A percentile compares a stretch with the other conserved stretches of the same genome.
These are phyloP conservation scores for Chiridota heheva DNA, from an alignment of 35 echinoderm and acorn worm genomes.

Conservation along the genomic window DNA sequence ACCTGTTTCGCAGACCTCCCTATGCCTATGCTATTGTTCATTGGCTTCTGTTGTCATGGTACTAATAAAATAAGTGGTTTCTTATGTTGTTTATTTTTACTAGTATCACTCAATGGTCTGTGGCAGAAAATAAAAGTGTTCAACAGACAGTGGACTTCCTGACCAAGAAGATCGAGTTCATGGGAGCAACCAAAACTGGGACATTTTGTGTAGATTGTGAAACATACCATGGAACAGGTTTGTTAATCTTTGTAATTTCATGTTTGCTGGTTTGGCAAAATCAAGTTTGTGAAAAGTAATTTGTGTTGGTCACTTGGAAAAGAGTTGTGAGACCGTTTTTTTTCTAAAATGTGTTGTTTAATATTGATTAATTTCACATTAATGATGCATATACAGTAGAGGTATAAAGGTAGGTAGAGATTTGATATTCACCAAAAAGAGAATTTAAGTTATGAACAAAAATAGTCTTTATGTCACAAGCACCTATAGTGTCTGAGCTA, in stretches of 20 bases:
- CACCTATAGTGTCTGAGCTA: too few relatives aligned
- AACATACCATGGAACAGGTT: constrained; percentile 76
- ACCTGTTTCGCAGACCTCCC: too few relatives aligned
- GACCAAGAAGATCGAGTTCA: constrained; percentile 70
- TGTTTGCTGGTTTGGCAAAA: not conserved
- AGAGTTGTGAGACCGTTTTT: not conserved
- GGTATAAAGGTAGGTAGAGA: not conserved
- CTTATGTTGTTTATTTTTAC: too few relatives aligned
- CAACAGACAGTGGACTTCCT: constrained; percentile 83
- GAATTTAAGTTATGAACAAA: too few relatives aligned
- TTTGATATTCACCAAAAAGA: too few relatives aligned
- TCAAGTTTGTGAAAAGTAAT: not conserved
- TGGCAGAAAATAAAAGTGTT: constrained; percentile 76
- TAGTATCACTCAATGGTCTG: constrained; percentile 81
- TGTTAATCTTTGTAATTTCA: constrained; percentile 27
- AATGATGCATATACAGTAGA: not conserved
- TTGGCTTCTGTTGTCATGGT: too few relatives aligned
- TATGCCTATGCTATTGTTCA: too few relatives aligned
- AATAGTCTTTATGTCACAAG: too few relatives aligned
- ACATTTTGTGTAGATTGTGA: constrained; percentile 97
- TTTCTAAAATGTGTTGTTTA: not conserved
- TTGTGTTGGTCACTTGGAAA: not conserved
- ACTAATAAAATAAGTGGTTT: too few relatives aligned
- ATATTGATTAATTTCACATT: not conserved
- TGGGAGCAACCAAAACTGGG: constrained; percentile 77